phyloP scores from a whole-genome alignment of 92 coral and sea anemone species.

The Palythoa caribaeorum region DNA sequence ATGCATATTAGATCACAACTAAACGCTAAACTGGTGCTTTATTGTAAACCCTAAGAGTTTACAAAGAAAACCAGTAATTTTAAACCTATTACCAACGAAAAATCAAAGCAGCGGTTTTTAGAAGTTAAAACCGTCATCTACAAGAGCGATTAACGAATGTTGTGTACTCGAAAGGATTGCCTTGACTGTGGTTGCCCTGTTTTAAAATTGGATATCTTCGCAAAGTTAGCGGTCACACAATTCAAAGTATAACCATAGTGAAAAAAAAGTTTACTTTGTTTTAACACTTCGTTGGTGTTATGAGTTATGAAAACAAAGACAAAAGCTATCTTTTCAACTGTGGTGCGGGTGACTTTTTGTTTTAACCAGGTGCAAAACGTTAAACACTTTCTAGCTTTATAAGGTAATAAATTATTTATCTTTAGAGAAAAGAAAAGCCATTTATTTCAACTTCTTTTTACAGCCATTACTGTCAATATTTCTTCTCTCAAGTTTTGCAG shows the following conservation, averaged over 20 bases:
- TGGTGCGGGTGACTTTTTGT: conserved; percentile 41
- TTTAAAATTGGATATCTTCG: neutral
- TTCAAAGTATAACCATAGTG: neutral
- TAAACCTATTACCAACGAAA: conserved; percentile 8
- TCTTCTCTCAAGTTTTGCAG: neutral
- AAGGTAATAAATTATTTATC: conserved; percentile 32
- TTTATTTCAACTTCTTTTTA: neutral
- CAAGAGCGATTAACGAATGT: neutral
- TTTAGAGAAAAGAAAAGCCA: neutral
- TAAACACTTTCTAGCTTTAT: conserved; percentile 17
- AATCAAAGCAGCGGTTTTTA: conserved; percentile 8
- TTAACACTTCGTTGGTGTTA: conserved; percentile 31
- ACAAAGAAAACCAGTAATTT: conserved; percentile 29
- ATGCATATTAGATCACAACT: conserved; percentile 26
- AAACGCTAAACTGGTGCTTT: conserved; percentile 16
- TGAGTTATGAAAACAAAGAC: conserved; percentile 18
- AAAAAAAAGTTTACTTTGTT: neutral
- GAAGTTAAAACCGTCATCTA: neutral
- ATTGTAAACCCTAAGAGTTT: neutral
- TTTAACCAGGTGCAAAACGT: conserved; percentile 27
- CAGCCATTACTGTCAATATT: neutral
- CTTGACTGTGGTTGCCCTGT: no score
- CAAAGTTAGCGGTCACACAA: neutral
- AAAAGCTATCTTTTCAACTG: conserved; percentile 16
- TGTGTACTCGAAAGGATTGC: neutral